A percentile compares a stretch with the other conserved stretches of the same genome.
Conservation (phyloP, 2,113 vertebrate genomes). For the Dromas ardeola region DNA sequence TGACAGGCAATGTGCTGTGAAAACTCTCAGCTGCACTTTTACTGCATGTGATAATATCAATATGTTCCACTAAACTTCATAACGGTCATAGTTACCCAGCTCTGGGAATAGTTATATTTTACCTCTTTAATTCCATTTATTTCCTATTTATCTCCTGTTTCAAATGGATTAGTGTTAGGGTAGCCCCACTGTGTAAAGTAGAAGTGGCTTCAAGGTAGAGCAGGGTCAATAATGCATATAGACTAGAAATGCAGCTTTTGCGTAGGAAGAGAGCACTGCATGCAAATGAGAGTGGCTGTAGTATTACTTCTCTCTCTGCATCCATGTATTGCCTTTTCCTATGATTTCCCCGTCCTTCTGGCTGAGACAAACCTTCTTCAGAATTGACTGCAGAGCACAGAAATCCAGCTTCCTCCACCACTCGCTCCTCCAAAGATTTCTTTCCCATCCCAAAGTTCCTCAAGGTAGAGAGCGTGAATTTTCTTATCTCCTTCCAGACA, state of each 20-base stretch:
- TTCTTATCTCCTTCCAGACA: slow-evolving; percentile 77
- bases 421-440: slow-evolving; percentile 79
- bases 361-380: slow-evolving; percentile 45
- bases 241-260: background rate
- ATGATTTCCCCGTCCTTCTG: background rate
- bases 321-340: background rate
- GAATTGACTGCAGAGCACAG: slow-evolving; percentile 57
- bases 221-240: background rate
- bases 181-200: background rate
- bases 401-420: slow-evolving; percentile 71
- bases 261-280: background rate
- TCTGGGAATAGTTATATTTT: background rate
- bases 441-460: slow-evolving; percentile 86
- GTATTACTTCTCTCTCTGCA: background rate
- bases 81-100: background rate
- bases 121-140: background rate
- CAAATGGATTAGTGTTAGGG: background rate
- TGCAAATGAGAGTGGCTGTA: background rate
- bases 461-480: slow-evolving; percentile 77
- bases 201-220: background rate
- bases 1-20: background rate
- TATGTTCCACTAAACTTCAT: background rate
- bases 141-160: background rate
- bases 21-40: background rate
- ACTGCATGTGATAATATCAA: background rate